A percentile compares a stretch with the other conserved stretches of the same genome.
phyloP scores from a whole-genome alignment of 2,797 vertebrate species.

The Lates japonicus region DNA sequence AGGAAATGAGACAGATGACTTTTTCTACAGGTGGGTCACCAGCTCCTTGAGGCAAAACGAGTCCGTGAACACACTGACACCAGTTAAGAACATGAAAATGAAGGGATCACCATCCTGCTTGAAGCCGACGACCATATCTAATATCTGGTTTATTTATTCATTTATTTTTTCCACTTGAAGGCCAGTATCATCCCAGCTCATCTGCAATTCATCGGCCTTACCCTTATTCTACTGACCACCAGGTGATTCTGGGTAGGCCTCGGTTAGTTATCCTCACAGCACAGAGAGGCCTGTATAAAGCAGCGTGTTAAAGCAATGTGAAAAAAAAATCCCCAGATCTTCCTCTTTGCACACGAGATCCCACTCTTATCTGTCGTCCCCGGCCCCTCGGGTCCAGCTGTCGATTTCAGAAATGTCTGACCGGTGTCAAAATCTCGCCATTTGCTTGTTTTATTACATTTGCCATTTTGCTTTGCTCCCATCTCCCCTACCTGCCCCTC shows the following conservation, averaged over 20 bases:
- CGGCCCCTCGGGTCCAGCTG: slow-evolving; percentile 43
- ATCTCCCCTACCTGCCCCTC: slow-evolving; percentile 23
- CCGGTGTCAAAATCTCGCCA: slow-evolving; percentile 49
- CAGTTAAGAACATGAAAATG: background rate
- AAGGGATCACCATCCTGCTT: background rate
- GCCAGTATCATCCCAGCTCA: slow-evolving; percentile 17
- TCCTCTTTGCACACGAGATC: slow-evolving; percentile 15
- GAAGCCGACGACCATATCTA: background rate
- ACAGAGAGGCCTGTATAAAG: slow-evolving; percentile 44
- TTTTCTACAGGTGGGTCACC: slow-evolving; percentile 32
- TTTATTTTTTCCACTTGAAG: background rate
- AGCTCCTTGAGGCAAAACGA: slow-evolving; percentile 3
- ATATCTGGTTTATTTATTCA: background rate
- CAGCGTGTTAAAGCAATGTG: slow-evolving; percentile 27
- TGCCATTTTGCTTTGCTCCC: background rate
- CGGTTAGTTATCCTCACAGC: slow-evolving; percentile 30
- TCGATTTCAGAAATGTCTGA: slow-evolving; percentile 41
- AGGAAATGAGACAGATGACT: background rate
- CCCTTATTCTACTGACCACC: slow-evolving; percentile 33
- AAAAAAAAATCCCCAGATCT: slow-evolving; percentile 13
- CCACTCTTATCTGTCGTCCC: slow-evolving; percentile 16
- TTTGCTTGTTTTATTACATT: slow-evolving; percentile 10
- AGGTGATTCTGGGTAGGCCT: slow-evolving; percentile 63
- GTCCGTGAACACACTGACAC: background rate
- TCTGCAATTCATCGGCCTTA: slow-evolving; percentile 29